Percentiles rank a stretch among this genome's conserved stretches.
These are phyloP conservation scores for Protomyctophum bolini DNA, from an alignment of 2,113 vertebrate genomes.

Conservation along the genomic window DNA sequence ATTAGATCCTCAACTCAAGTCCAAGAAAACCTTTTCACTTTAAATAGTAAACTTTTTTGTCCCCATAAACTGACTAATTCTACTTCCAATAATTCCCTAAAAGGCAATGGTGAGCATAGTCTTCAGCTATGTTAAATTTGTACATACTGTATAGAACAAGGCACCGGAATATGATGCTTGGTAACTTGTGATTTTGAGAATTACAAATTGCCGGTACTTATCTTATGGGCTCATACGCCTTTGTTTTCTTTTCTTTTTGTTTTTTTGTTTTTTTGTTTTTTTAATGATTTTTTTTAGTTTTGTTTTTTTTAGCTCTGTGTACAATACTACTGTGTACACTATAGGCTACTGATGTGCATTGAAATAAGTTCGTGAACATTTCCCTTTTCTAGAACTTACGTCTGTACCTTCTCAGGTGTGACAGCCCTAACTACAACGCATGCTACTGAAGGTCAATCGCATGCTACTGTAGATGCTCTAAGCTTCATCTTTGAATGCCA, in stretches of 20 bases:
- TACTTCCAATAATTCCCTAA: neutral
- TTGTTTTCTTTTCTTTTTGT: slow-evolving; percentile 19
- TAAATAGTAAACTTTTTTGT: neutral
- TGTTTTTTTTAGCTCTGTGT: slow-evolving; percentile 29
- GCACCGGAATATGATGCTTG: slow-evolving; percentile 34
- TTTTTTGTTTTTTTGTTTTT: slow-evolving; percentile 40
- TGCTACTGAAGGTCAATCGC: slow-evolving; percentile 68
- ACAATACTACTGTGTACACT: slow-evolving; percentile 38
- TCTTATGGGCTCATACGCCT: slow-evolving; percentile 45
- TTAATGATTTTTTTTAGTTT: slow-evolving; percentile 65
- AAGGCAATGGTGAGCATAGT: neutral
- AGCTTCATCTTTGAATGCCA: slow-evolving; percentile 44
- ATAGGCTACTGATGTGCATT: slow-evolving; percentile 35
- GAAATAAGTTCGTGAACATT: slow-evolving; percentile 45
- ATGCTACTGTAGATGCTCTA: slow-evolving; percentile 60
- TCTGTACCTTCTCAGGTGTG: slow-evolving; percentile 79
- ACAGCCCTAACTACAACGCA: slow-evolving; percentile 63
- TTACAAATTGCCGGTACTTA: slow-evolving; percentile 41
- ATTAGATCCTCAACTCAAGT: slow-evolving; percentile 6
- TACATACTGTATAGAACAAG: slow-evolving; percentile 1
- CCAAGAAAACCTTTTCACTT: neutral
- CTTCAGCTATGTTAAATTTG: neutral
- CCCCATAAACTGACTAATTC: neutral
- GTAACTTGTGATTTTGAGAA: slow-evolving; percentile 29
- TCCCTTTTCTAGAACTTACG: slow-evolving; percentile 65